Evolutionary conservation across 92 coral and sea anemone genomes (phyloP), one percentile per base, ranked within the genome.

Genomic region (Galaxea fascicularis): DNA sequence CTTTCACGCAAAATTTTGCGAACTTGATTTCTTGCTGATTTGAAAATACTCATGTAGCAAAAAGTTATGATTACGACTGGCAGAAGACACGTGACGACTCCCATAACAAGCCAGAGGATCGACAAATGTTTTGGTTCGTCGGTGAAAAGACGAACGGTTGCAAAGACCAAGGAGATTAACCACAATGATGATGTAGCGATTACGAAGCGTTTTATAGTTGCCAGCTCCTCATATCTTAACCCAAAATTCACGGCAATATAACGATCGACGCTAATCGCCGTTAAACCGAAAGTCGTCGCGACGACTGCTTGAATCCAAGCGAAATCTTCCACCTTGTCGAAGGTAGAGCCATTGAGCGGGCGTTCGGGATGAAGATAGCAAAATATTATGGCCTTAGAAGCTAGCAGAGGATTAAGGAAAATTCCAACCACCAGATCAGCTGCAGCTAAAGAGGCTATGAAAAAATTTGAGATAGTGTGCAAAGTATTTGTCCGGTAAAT

Each of bases 251-350:
- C 87, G 8, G 90, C 85, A 6, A 85, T 86, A 45, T 90, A 86
- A 26, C 93, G 93, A 60, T 86, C 93, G 29, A 86, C 49, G 17
- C 90, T 87, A 8, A 90, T 86, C 15, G 87, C 93, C 7, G 90
- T 78, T 24, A 90, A 52, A 18, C 89, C 87, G 65, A 78, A 90
- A 9, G 93, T 83, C 0, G 93, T 77, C 1, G 93, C 90, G 10
- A 86, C 79, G 10, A 90, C 64, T 12, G 93, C 75, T n/a, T 90
- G 93, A 13, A 90, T 73, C 64, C 90, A 85, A 5, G 69, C 65
- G 27, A 83, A 83, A 29, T 83, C 87, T 21, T 74, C 81, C 10
- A 51, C 31, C 56, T 27, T 83, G 86, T 82, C 78, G 76, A 82
- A 82, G 35, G 8, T 57, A 31, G 86, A 82, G 0, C 78, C 60